Evolutionary conservation across 2,888 invertebrate species (phyloP).

Genomic region (Diachrysia chrysitis): DNA sequence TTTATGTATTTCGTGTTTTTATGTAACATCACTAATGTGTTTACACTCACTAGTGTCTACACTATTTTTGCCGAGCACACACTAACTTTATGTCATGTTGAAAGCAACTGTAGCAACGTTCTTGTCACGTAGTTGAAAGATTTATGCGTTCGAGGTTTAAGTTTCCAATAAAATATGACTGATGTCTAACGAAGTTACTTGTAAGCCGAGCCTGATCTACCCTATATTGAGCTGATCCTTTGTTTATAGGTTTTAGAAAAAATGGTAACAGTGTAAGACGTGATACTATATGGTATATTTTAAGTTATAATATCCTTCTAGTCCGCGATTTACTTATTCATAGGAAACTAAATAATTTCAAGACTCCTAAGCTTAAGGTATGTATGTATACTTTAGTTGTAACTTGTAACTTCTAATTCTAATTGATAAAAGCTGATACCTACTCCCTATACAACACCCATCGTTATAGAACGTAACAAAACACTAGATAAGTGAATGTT

Average conservation of each 20-base stretch:
- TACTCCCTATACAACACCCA: background rate
- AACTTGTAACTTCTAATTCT: too few species aligned
- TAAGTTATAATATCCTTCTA: too few species aligned
- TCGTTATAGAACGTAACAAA: constrained; percentile 1
- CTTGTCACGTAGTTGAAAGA: constrained; percentile 19
- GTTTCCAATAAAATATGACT: constrained; percentile 23
- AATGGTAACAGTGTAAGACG: too few species aligned
- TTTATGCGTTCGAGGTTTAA: constrained; percentile 31
- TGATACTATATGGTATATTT: too few species aligned
- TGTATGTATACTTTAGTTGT: background rate
- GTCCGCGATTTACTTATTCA: too few species aligned
- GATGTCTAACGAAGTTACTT: too few species aligned
- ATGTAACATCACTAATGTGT: constrained; percentile 2
- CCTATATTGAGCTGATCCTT: background rate
- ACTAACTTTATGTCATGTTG: background rate
- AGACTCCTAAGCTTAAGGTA: background rate
- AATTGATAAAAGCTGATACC: background rate
- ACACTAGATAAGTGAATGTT: constrained; percentile 10
- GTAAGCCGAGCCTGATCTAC: constrained; percentile 13
- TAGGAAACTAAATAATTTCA: too few species aligned
- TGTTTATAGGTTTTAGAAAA: too few species aligned
- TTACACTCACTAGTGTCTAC: background rate
- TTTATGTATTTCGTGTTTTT: background rate
- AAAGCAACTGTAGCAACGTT: background rate
- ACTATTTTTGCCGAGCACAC: background rate